phyloP scores from a whole-genome alignment of 2,888 invertebrate species.

The Leptarthrus brevirostris region DNA sequence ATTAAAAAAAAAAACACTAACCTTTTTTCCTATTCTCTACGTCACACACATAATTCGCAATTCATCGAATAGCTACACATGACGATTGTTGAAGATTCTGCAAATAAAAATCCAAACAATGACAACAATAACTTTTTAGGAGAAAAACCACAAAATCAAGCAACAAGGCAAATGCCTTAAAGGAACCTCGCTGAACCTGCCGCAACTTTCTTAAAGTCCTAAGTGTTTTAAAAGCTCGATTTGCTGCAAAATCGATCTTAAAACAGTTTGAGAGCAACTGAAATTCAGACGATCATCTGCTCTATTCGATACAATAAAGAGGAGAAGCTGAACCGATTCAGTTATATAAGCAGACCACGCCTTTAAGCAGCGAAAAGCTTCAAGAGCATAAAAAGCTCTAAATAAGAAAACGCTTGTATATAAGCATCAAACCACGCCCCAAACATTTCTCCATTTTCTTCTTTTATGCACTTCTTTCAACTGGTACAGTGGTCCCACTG shows the following conservation, averaged over 20 bases:
- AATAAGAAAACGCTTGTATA: constrained; percentile 2
- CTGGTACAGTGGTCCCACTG: too few relatives aligned
- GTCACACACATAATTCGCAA: too few relatives aligned
- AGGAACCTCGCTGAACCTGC: too few relatives aligned
- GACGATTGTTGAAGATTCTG: too few relatives aligned
- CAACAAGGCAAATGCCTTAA: too few relatives aligned
- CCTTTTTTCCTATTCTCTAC: too few relatives aligned
- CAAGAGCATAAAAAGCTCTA: neutral
- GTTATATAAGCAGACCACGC: neutral
- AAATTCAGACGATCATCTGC: constrained; percentile 1
- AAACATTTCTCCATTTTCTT: constrained; percentile 36
- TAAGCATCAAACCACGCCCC: neutral
- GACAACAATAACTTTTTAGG: too few relatives aligned
- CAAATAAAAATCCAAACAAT: too few relatives aligned
- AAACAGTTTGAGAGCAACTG: constrained; percentile 27
- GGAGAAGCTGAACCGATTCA: constrained; percentile 6
- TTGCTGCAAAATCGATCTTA: constrained; percentile 29
- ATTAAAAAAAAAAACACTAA: too few relatives aligned
- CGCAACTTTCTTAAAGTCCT: too few relatives aligned
- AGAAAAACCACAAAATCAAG: too few relatives aligned
- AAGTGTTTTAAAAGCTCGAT: neutral
- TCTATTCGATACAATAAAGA: neutral
- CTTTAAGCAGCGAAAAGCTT: neutral
- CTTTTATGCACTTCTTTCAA: neutral
- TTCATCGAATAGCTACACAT: too few relatives aligned